Conservation (phyloP, 2,888 invertebrate genomes). For the Hirtodrosophila duncani region DNA sequence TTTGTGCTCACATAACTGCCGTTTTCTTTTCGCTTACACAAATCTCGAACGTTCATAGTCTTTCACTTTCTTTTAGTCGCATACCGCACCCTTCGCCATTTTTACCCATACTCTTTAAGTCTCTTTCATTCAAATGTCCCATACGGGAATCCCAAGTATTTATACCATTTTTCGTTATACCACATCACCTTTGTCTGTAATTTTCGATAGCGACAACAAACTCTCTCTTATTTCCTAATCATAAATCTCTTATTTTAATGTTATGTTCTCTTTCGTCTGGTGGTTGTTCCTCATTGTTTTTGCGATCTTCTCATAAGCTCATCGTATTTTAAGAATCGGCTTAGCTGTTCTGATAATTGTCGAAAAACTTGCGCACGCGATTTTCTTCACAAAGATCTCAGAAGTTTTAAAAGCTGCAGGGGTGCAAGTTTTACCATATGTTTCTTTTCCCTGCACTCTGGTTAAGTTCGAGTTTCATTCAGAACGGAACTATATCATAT, state of each 20-base stretch:
- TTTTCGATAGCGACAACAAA: not conserved
- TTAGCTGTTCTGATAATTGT: too few species aligned
- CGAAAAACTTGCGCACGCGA: too few species aligned
- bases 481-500: too few species aligned
- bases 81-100: not conserved
- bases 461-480: too few species aligned
- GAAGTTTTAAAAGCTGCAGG: too few species aligned
- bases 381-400: too few species aligned
- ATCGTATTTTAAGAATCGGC: too few species aligned
- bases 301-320: too few species aligned
- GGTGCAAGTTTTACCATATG: too few species aligned
- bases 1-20: not conserved
- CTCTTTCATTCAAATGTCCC: conserved; percentile 5
- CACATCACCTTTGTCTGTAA: not conserved
- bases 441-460: too few species aligned
- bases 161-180: not conserved
- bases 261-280: not conserved
- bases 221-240: too few species aligned
- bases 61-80: not conserved
- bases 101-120: not conserved
- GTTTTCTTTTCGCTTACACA: conserved; percentile 1
- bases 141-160: not conserved
- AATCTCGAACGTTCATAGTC: not conserved
- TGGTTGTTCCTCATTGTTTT: too few species aligned
- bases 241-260: not conserved